phyloP scores from a whole-genome alignment of 1,140 invertebrate genomes.

The Aphaenogaster floridana region DNA sequence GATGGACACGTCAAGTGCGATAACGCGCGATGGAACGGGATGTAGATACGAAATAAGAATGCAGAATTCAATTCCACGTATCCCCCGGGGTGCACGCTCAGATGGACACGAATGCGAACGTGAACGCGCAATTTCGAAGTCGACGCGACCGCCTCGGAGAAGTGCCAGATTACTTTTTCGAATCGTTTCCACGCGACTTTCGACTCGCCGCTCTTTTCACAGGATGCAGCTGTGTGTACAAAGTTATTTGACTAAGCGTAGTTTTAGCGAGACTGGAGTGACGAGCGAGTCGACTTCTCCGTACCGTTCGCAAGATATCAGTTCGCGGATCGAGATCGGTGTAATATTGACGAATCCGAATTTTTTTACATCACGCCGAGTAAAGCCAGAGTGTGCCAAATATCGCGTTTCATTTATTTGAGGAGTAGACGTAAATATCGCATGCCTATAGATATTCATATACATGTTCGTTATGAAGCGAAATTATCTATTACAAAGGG shows the following conservation, averaged over 20 bases:
- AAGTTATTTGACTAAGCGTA: constrained; percentile 31
- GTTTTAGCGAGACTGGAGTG: constrained; percentile 4
- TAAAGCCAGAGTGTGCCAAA: not conserved
- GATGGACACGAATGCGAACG: not conserved
- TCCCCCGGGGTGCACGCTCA: not conserved
- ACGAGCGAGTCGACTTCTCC: not conserved
- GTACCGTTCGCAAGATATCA: not conserved
- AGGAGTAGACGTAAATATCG: not conserved
- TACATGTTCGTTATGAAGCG: not conserved
- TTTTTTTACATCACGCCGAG: not conserved
- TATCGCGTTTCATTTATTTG: not conserved
- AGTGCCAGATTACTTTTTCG: not conserved
- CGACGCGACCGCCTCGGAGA: not conserved
- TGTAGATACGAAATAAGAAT: not conserved
- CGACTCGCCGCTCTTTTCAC: not conserved
- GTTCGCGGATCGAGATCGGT: not conserved
- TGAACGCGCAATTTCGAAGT: not conserved
- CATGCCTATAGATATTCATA: not conserved
- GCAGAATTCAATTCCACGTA: not conserved
- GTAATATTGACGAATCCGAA: not conserved
- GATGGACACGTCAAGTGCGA: constrained; percentile 10
- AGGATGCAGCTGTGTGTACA: constrained; percentile 6
- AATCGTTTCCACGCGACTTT: constrained; percentile 1
- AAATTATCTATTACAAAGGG: not conserved
- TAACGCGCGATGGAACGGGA: not conserved